A percentile compares a stretch with the other conserved stretches of the same genome.
Conservation (phyloP, 53 echinoderm and acorn worm species). For the Luidia sarsii region DNA sequence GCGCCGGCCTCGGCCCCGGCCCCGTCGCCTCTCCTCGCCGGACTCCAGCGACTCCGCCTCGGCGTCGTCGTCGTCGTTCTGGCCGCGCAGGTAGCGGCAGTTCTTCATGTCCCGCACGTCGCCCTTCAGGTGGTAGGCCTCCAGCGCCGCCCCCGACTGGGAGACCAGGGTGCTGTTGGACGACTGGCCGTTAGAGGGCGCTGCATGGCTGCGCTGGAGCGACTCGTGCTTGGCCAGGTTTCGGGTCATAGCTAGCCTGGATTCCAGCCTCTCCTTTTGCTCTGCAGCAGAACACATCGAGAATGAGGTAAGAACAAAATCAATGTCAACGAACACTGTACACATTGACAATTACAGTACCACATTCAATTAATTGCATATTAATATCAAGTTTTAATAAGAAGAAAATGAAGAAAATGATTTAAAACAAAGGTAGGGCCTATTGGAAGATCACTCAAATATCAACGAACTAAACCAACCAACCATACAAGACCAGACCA, state of each 20-base stretch:
- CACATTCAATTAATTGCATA: no score
- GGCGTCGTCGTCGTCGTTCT: constrained; percentile 16
- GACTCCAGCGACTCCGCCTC: neutral
- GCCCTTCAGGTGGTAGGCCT: constrained; percentile 44
- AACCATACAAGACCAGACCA: no score
- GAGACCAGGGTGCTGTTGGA: no score
- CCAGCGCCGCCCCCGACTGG: constrained; percentile 29
- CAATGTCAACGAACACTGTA: no score
- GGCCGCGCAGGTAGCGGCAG: constrained; percentile 69
- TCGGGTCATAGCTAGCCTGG: constrained; percentile 8
- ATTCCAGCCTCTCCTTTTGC: constrained; percentile 4
- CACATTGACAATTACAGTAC: no score
- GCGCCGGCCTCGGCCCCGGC: neutral
- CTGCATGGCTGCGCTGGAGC: neutral
- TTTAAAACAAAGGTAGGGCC: no score
- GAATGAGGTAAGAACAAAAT: no score
- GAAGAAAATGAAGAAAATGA: no score
- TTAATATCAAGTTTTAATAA: no score
- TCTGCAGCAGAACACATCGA: constrained; percentile 31
- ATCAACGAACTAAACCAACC: no score
- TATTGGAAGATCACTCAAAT: no score
- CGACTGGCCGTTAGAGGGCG: no score
- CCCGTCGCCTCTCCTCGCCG: neutral
- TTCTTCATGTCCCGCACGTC: constrained; percentile 74
- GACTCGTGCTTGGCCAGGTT: constrained; percentile 14